These are phyloP conservation scores for Drosophila gunungcola DNA, from an alignment of 1,140 invertebrate species.

Conservation along the genomic window DNA sequence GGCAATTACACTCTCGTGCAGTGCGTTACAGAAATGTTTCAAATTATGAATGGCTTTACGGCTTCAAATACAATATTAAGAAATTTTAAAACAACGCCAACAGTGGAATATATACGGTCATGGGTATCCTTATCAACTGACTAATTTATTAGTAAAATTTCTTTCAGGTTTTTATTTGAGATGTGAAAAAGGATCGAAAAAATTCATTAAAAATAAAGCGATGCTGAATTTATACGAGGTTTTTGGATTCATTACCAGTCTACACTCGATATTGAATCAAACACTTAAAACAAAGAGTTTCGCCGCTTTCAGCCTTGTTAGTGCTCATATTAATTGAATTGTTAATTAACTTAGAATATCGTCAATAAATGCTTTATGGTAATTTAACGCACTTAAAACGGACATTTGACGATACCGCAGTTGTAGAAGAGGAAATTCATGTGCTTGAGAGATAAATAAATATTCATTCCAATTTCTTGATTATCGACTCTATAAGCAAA, in stretches of 20 bases:
- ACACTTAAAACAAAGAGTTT: not conserved
- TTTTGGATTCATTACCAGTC: not conserved
- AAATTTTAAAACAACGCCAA: conserved; percentile 2
- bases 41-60: not conserved
- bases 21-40: conserved; percentile 18
- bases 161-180: not conserved
- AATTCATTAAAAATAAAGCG: not conserved
- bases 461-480: conserved; percentile 17
- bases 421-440: conserved; percentile 4
- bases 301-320: not conserved
- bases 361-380: not conserved
- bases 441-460: conserved; percentile 50
- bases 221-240: not conserved
- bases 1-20: conserved; percentile 23
- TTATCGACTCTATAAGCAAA: conserved; percentile 61
- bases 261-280: not conserved
- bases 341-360: not conserved
- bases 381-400: conserved; percentile 3
- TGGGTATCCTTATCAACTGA: not conserved
- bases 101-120: not conserved
- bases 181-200: not conserved
- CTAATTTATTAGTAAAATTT: not conserved
- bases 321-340: conserved; percentile 2
- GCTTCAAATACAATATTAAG: not conserved
- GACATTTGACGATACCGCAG: not conserved